Percentiles rank a stretch among this genome's conserved stretches.
These are phyloP conservation scores for Sylvia atricapilla DNA, from an alignment of 2,113 vertebrate genomes.

Conservation along the genomic window DNA sequence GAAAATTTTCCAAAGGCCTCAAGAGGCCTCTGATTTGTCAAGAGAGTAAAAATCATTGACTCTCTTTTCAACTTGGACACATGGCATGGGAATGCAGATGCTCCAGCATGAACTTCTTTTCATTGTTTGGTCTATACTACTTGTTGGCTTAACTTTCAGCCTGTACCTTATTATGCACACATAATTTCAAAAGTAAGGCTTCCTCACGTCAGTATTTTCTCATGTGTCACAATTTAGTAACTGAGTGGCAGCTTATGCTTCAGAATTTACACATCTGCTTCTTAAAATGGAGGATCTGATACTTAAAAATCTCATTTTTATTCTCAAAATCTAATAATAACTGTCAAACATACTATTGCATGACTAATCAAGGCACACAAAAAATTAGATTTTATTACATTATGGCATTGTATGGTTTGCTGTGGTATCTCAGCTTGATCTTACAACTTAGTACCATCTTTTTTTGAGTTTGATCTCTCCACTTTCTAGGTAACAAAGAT, in stretches of 20 bases:
- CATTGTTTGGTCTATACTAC: not conserved
- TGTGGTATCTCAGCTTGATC: not conserved
- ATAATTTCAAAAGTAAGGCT: not conserved
- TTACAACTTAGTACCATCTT: not conserved
- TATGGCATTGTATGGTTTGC: not conserved
- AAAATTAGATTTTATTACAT: not conserved
- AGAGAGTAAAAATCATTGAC: not conserved
- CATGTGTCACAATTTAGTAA: not conserved
- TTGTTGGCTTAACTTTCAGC: not conserved
- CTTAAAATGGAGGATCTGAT: not conserved
- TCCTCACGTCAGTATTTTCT: not conserved
- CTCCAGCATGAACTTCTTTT: not conserved
- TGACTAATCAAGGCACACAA: not conserved
- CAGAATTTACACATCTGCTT: not conserved
- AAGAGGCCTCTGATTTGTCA: not conserved
- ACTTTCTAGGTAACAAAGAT: not conserved
- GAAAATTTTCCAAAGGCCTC: not conserved
- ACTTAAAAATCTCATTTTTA: not conserved
- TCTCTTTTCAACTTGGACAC: not conserved
- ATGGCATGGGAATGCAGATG: not conserved
- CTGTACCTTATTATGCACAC: not conserved
- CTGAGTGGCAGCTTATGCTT: not conserved
- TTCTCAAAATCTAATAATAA: not conserved
- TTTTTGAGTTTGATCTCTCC: not conserved
- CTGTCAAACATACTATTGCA: not conserved